These are phyloP conservation scores for Acholoe squamosa DNA, from an alignment of 2,888 invertebrate species.

Conservation along the genomic window DNA sequence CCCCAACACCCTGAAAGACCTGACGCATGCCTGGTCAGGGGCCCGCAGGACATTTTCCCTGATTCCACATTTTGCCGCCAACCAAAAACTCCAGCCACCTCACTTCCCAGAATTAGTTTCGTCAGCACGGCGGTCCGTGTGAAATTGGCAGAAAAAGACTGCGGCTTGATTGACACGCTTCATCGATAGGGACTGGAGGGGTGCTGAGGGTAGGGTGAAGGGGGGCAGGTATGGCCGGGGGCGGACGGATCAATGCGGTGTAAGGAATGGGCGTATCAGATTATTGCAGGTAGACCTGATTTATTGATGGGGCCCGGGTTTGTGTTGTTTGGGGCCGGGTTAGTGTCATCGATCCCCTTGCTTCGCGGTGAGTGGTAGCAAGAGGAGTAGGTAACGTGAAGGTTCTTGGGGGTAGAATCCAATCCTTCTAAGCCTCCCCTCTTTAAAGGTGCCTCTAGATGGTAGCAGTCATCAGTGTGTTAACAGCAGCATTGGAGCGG, in stretches of 20 bases:
- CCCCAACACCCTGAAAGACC: background rate
- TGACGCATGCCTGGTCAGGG: constrained; percentile 8
- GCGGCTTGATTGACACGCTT: constrained; percentile 49
- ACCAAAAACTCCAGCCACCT: constrained; percentile 18
- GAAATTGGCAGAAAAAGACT: constrained; percentile 51
- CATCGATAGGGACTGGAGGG: constrained; percentile 28
- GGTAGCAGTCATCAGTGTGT: no score
- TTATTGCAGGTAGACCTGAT: constrained; percentile 58
- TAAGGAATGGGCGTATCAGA: constrained; percentile 62
- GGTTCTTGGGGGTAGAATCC: background rate
- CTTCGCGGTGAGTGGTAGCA: background rate
- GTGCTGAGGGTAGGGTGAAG: background rate
- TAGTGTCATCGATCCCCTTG: constrained; percentile 43
- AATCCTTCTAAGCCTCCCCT: background rate
- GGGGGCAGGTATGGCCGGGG: constrained; percentile 15
- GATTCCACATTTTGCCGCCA: constrained; percentile 19
- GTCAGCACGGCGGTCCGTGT: constrained; percentile 42
- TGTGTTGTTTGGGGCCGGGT: constrained; percentile 51
- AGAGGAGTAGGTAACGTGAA: background rate
- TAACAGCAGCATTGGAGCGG: no score
- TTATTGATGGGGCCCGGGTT: constrained; percentile 54
- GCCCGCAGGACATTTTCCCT: background rate
- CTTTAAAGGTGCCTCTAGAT: background rate
- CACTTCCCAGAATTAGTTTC: constrained; percentile 50
- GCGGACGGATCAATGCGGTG: constrained; percentile 48